Base-by-base conservation (phyloP, 2,888 invertebrate species). In the Dysmachus trigonus region DNA sequence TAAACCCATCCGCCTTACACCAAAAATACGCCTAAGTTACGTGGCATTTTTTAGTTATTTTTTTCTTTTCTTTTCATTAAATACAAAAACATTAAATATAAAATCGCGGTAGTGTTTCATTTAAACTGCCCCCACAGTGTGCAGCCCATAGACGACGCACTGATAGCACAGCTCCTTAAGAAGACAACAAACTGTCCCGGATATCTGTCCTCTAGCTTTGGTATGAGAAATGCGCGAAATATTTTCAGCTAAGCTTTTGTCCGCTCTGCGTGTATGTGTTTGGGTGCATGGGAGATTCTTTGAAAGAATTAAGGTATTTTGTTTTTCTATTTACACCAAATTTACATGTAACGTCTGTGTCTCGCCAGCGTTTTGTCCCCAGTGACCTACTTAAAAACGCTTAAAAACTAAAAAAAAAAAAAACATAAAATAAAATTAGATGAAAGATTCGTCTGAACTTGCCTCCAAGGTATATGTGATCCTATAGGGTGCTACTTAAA, bases 301-400 rank as follows among this genome's bases (percentile, higher is more conserved):
- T 77, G n/a, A 31, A 51, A 51, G 51, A 62, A 47, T 47, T 47
- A 51, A 79, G 22, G 51, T 27, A n/a, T n/a, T n/a, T n/a, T n/a
- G n/a, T 30, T 18, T 77, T 79, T 35, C 38, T 82, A 82, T 82
- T n/a, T 82, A 82, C 82, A 82, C 53, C 31, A 62, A 62, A 82
- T 82, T 62, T 82, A 82, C 82, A 82, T 13, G 38, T 82, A 71
- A 35, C 62, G 22, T 62, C 33, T 82, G 33, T 82, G 13, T 71
- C 62, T 33, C 35, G 62, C 22, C 31, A 82, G 38, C 35, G 27
- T 62, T 41, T 62, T 82, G 62, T n/a, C 27, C 62, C 62, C 62
- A 62, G 62, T 22, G 62, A 62, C 62, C 22, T 62, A 27, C 8
- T 62, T 62, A 62, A 82, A 62, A 71, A 82, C 62, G 8, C 62